Evolutionary conservation across 1,140 invertebrate species (phyloP), one percentile per base, ranked within the genome.

Genomic region (Psilanteris sp.): DNA sequence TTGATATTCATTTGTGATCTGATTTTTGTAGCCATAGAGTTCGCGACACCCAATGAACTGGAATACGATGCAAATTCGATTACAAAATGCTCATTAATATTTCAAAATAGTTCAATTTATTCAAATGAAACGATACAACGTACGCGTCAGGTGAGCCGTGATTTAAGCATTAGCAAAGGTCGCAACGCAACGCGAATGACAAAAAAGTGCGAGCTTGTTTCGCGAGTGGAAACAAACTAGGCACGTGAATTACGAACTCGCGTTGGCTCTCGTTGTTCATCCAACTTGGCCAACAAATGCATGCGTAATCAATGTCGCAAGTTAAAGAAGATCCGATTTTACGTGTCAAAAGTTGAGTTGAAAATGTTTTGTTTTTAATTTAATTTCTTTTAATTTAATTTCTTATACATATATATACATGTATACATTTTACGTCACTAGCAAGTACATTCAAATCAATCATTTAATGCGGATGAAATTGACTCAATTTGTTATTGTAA

Each of bases 281-380:
- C 24, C 44, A 72, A 72, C 73, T 79, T 72, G 73, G 79, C 78
- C 72, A 77, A 80, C 68, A 59, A n/a, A n/a, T n/a, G 55, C 34
- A 73, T 43, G 44, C 44, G 52, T 67, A 66, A 59, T 36, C 54
- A 31, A 16, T 71, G 64, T 76, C 32, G 52, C 67, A 66, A 76
- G 22, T 36, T 24, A 71, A 76, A 59, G 73, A 59, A n/a, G n/a
- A n/a, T n/a, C 57, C 44, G 71, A 71, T 34, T 71, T 71, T 66
- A 54, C 50, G 31, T 22, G 10, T 15, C 7, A 9, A 15, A 44
- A 44, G 7, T 27, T n/a, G n/a, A n/a, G n/a, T n/a, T n/a, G n/a
- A n/a, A n/a, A n/a, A n/a, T n/a, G n/a, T n/a, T n/a, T n/a, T n/a
- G n/a, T n/a, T n/a, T n/a, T n/a, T n/a, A n/a, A n/a, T n/a, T n/a